phyloP scores from a whole-genome alignment of 2,888 invertebrate species.

The Stictocephala bisonia region DNA sequence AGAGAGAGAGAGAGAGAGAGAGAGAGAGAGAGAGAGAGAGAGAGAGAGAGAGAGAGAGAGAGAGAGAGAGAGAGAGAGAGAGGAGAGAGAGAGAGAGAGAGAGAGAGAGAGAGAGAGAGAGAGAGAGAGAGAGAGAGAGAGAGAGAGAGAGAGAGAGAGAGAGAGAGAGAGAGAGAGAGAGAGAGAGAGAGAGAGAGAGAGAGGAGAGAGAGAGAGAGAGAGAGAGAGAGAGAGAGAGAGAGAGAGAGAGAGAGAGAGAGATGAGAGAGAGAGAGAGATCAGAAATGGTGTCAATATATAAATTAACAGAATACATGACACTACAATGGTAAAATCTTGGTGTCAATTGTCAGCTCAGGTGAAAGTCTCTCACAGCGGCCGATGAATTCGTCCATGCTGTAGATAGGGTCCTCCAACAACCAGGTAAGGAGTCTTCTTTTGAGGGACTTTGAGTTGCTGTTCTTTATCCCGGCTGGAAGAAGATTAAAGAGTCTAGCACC shows the following conservation, averaged over 20 bases:
- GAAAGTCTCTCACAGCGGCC: too few species aligned
- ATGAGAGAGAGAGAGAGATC: too few species aligned
- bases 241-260: neutral
- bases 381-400: too few species aligned
- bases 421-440: too few species aligned
- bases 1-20: neutral
- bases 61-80: conserved; percentile 19
- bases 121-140: neutral
- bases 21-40: neutral
- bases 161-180: too few species aligned
- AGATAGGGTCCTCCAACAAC: too few species aligned
- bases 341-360: too few species aligned
- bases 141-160: neutral
- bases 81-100: neutral
- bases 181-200: neutral
- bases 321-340: too few species aligned
- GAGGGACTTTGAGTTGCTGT: too few species aligned
- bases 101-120: neutral
- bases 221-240: neutral
- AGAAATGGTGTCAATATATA: too few species aligned
- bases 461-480: neutral
- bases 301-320: too few species aligned
- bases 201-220: neutral
- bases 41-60: neutral
- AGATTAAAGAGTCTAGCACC: too few species aligned